Evolutionary conservation across 2,888 invertebrate genomes (phyloP).

Genomic region (Antheraea yamamai): DNA sequence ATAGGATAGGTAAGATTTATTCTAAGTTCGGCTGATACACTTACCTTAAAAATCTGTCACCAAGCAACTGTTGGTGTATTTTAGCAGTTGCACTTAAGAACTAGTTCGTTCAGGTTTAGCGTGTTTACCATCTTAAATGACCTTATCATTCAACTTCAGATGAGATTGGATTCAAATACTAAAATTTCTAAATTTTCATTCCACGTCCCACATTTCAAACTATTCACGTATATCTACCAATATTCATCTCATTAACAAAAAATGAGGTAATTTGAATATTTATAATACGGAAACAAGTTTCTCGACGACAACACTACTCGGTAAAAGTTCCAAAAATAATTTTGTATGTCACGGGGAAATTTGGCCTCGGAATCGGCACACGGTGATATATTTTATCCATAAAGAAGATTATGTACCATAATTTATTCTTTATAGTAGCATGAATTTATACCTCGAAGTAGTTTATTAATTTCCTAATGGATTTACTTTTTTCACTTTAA

Average conservation of each 20-base stretch:
- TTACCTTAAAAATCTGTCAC: too few relatives aligned
- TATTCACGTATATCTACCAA: neutral
- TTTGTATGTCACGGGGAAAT: neutral
- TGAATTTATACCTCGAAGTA: too few relatives aligned
- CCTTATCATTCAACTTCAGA: neutral
- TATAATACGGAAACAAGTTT: neutral
- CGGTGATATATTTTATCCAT: neutral
- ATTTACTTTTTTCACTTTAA: too few relatives aligned
- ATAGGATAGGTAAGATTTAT: too few relatives aligned
- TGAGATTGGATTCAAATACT: neutral
- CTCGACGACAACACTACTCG: neutral
- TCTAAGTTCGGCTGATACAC: too few relatives aligned
- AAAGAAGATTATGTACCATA: neutral
- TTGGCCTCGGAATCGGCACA: neutral
- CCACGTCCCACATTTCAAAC: neutral
- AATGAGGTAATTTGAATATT: neutral
- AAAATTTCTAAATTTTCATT: too few relatives aligned
- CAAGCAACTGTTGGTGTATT: too few relatives aligned
- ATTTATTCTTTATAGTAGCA: neutral
- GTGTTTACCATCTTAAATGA: neutral
- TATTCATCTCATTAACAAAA: neutral
- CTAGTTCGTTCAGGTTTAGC: too few relatives aligned
- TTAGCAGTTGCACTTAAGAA: too few relatives aligned
- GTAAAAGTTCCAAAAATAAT: constrained; percentile 2
- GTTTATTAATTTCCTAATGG: too few relatives aligned